Conservation (phyloP, 2,888 invertebrate species). For the Neoascia interrupta region DNA sequence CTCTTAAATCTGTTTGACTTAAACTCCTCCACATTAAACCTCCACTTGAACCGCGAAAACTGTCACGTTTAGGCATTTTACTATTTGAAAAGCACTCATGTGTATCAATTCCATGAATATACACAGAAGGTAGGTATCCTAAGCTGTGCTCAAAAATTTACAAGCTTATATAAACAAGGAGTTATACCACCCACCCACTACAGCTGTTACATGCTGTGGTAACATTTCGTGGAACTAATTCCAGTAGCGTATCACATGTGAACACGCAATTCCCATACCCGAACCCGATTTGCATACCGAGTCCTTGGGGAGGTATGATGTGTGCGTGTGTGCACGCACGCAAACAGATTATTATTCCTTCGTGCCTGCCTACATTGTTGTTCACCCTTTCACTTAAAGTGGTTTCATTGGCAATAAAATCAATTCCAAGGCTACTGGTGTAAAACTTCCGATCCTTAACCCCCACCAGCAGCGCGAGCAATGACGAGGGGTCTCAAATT, state of each 20-base stretch:
- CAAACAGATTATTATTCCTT: conserved; percentile 42
- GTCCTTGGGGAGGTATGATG: conserved; percentile 27
- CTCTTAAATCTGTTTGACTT: too few species aligned
- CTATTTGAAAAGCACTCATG: too few species aligned
- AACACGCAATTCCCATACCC: conserved; percentile 41
- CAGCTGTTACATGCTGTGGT: conserved; percentile 23
- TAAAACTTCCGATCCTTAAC: not conserved
- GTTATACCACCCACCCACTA: too few species aligned
- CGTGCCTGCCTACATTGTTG: conserved; percentile 37
- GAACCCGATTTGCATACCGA: conserved; percentile 37
- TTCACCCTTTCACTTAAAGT: conserved; percentile 48
- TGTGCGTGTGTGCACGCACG: conserved; percentile 39
- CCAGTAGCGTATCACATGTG: conserved; percentile 37
- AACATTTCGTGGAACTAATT: conserved; percentile 34
- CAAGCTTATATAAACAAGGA: too few species aligned
- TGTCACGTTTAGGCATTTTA: too few species aligned
- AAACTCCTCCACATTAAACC: too few species aligned
- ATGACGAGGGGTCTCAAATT: too few species aligned
- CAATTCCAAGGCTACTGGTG: conserved; percentile 40
- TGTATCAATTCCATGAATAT: too few species aligned
- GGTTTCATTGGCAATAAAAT: conserved; percentile 60
- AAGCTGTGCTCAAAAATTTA: too few species aligned
- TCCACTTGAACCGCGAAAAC: too few species aligned
- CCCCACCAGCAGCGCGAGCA: too few species aligned
- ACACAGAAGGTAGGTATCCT: too few species aligned